A percentile compares a stretch with the other conserved stretches of the same genome.
phyloP scores from a whole-genome alignment of 2,113 vertebrate genomes.

The Oxyura jamaicensis region DNA sequence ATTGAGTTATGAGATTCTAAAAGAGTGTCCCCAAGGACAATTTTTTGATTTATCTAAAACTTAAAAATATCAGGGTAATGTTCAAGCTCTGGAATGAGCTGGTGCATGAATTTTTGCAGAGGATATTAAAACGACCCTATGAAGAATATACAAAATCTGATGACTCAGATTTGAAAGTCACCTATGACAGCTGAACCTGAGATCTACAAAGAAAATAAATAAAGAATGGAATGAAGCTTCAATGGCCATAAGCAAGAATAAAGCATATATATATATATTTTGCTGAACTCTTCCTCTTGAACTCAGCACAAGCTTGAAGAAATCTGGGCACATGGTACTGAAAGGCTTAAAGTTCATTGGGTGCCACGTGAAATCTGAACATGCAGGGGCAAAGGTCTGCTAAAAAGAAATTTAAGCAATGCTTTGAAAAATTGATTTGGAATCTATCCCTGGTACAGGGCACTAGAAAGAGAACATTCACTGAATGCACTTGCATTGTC shows the following conservation, averaged over 20 bases:
- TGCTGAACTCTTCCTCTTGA: not conserved
- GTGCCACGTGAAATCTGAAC: not conserved
- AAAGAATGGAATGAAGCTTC: not conserved
- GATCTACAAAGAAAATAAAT: not conserved
- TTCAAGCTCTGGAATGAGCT: not conserved
- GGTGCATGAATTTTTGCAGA: not conserved
- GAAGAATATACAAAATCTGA: not conserved
- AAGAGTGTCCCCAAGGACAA: not conserved
- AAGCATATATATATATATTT: not conserved
- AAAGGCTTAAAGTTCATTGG: not conserved
- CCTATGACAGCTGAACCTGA: not conserved
- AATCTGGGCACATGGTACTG: not conserved
- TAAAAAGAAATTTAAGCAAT: not conserved
- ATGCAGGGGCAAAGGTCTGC: not conserved
- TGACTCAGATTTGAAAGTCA: not conserved
- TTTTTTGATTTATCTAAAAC: not conserved
- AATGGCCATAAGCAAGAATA: not conserved
- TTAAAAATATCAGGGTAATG: not conserved
- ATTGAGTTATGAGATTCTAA: not conserved
- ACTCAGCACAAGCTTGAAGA: not conserved
- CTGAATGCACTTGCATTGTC: not conserved
- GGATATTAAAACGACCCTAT: not conserved
- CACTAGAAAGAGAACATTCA: not conserved
- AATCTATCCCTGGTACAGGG: not conserved
- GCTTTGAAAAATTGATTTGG: slow-evolving; percentile 22